These are phyloP conservation scores for Entelurus aequoreus DNA, from an alignment of 2,113 vertebrate genomes.

Conservation along the genomic window DNA sequence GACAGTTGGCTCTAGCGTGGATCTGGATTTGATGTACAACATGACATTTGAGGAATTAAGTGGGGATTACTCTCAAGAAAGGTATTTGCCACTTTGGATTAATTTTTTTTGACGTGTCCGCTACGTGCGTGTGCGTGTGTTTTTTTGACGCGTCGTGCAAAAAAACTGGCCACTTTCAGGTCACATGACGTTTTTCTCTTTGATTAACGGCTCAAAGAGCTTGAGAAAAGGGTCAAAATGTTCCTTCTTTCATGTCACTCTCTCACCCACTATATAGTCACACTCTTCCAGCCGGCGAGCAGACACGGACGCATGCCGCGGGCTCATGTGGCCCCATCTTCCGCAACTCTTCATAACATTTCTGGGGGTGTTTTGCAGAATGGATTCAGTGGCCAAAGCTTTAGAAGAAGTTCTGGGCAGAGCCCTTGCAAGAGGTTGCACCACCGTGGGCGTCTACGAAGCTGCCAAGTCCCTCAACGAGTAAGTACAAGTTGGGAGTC, in stretches of 20 bases:
- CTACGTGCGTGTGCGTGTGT: too few species aligned
- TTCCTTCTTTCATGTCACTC: too few species aligned
- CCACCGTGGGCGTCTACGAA: constrained; percentile 92
- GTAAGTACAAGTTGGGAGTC: constrained; percentile 74
- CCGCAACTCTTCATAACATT: background rate
- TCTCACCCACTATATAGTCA: too few species aligned
- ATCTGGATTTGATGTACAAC: constrained; percentile 61
- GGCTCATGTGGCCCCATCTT: background rate
- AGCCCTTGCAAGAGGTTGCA: constrained; percentile 85
- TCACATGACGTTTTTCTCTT: too few species aligned
- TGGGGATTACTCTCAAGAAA: constrained; percentile 68
- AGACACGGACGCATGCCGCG: background rate
- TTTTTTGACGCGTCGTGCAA: background rate
- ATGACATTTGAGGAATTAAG: constrained; percentile 72
- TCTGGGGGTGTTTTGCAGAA: constrained; percentile 65
- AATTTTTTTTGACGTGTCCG: background rate
- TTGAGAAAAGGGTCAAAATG: too few species aligned
- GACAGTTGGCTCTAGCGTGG: constrained; percentile 17
- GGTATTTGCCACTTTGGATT: constrained; percentile 33
- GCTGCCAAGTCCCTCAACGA: constrained; percentile 93
- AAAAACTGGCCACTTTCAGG: too few species aligned
- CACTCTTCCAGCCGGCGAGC: too few species aligned
- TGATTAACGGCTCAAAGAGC: too few species aligned
- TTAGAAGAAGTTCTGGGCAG: constrained; percentile 88
- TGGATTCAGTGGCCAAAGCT: constrained; percentile 90